Evolutionary conservation across 2,888 invertebrate species (phyloP).

Genomic region (Heteromyza rotundicornis): DNA sequence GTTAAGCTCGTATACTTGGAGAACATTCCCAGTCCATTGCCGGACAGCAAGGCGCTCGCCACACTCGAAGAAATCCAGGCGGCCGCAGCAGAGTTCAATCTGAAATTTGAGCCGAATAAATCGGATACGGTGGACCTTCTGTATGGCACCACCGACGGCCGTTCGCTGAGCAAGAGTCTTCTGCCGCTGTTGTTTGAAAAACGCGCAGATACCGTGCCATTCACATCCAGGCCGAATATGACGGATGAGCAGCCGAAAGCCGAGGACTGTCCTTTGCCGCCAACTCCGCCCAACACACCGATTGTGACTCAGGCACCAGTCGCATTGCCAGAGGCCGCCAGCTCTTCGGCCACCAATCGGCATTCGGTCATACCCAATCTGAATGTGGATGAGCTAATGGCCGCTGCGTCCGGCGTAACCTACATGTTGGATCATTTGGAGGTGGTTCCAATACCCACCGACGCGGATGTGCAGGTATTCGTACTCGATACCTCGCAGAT

Average conservation of each 20-base stretch:
- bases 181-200: constrained; percentile 28
- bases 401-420: constrained; percentile 7
- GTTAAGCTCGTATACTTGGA: constrained; percentile 35
- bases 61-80: constrained; percentile 30
- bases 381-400: background rate
- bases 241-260: background rate
- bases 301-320: background rate
- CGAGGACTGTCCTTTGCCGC: constrained; percentile 12
- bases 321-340: background rate
- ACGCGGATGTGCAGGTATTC: constrained; percentile 31
- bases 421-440: constrained; percentile 35
- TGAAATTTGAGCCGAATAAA: constrained; percentile 26
- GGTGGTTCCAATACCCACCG: constrained; percentile 35
- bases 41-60: constrained; percentile 35
- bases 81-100: constrained; percentile 31
- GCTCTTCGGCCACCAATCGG: background rate
- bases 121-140: constrained; percentile 31
- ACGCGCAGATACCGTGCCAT: too few relatives aligned
- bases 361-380: constrained; percentile 2
- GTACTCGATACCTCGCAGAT: constrained; percentile 37
- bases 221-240: too few relatives aligned
- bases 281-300: constrained; percentile 26
- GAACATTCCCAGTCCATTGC: constrained; percentile 32
- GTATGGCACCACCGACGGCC: constrained; percentile 30
- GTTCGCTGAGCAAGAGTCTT: constrained; percentile 39